Conservation (phyloP, 2,797 vertebrate species). For the Lates japonicus region DNA sequence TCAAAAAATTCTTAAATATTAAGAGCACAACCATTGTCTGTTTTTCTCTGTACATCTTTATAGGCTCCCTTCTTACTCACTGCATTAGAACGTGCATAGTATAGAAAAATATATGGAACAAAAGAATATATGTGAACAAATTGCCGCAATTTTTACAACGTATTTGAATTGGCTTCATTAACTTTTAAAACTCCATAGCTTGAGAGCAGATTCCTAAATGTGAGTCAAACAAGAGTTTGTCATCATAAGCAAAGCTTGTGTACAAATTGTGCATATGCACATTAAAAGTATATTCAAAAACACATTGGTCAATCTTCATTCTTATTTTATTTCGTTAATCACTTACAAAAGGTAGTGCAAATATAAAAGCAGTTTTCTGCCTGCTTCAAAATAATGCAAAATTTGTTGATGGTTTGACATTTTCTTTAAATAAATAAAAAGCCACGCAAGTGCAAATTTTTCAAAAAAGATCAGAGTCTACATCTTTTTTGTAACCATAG, state of each 20-base stretch:
- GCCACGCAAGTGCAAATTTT: conserved; percentile 16
- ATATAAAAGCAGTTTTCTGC: background rate
- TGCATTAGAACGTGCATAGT: background rate
- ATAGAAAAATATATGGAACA: background rate
- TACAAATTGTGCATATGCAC: background rate
- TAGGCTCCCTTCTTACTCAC: background rate
- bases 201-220: background rate
- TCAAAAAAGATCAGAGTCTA: background rate
- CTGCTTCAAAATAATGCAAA: background rate
- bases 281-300: background rate
- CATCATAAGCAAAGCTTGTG: background rate
- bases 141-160: no score
- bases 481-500: background rate
- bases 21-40: background rate
- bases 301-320: background rate
- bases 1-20: background rate
- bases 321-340: conserved; percentile 17
- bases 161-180: background rate
- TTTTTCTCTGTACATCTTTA: no score
- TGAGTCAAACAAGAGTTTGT: no score
- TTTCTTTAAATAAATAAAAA: conserved; percentile 39
- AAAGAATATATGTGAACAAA: background rate
- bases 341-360: conserved; percentile 6
- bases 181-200: background rate
- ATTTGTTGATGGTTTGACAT: background rate